Evolutionary conservation across 2,888 invertebrate genomes (phyloP).

Genomic region (Cosmia pyralina): DNA sequence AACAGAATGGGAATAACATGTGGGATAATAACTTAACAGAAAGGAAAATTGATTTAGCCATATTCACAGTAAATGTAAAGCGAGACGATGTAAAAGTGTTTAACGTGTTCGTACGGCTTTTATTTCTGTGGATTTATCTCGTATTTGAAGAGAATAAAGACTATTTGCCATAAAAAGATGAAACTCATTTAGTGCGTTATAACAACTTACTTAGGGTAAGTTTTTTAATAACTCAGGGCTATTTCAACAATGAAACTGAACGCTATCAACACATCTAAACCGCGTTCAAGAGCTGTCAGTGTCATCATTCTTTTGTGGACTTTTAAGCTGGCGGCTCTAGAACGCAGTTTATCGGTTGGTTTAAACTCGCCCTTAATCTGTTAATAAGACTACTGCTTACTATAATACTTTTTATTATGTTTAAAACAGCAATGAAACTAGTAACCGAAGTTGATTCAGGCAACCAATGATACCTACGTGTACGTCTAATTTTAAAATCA

Average conservation of each 20-base stretch:
- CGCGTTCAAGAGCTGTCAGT: no score
- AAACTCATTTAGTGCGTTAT: no score
- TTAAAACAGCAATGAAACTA: slow-evolving; percentile 21
- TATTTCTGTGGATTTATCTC: background rate
- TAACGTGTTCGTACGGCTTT: background rate
- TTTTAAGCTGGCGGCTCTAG: no score
- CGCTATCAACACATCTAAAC: no score
- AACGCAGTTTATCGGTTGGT: no score
- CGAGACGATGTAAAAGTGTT: background rate
- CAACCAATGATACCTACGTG: slow-evolving; percentile 33
- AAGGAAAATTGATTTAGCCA: background rate
- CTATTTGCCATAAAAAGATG: background rate
- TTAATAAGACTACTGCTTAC: background rate
- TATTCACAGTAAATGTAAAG: background rate
- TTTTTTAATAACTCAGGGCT: background rate
- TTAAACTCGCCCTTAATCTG: no score
- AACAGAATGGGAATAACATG: no score
- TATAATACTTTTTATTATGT: slow-evolving; percentile 13
- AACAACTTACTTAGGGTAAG: background rate
- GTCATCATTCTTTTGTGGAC: no score
- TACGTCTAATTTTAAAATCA: slow-evolving; percentile 58
- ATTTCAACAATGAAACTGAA: no score
- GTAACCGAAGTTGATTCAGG: slow-evolving; percentile 56
- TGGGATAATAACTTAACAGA: background rate
- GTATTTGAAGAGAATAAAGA: background rate